Evolutionary conservation across 2,888 invertebrate species (phyloP).

Genomic region (Morpho deidamia): DNA sequence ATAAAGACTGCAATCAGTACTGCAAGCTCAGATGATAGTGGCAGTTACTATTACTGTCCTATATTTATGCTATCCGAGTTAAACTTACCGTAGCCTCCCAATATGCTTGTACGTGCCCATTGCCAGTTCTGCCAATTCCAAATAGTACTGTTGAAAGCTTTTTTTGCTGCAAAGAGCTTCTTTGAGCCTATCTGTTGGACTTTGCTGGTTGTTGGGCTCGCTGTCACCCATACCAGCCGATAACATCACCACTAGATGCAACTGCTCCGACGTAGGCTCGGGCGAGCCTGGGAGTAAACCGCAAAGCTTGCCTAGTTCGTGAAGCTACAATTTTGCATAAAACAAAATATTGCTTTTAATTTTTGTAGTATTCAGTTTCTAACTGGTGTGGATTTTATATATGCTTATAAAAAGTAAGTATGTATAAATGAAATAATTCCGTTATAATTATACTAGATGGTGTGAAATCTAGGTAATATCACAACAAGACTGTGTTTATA

Average conservation of each 20-base stretch:
- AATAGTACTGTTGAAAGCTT: conserved; percentile 92
- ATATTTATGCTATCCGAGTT: too few species aligned
- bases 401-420: too few species aligned
- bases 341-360: neutral
- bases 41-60: too few species aligned
- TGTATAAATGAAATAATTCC: too few species aligned
- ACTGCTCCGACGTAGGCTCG: conserved; percentile 89
- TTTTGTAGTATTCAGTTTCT: too few species aligned
- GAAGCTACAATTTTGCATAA: conserved; percentile 72
- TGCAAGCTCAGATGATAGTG: too few species aligned
- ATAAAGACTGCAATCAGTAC: too few species aligned
- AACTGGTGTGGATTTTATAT: too few species aligned
- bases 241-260: conserved; percentile 93
- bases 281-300: conserved; percentile 91
- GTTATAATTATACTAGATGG: too few species aligned
- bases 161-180: conserved; percentile 94
- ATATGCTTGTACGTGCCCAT: conserved; percentile 98
- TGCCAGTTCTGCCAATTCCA: conserved; percentile 95
- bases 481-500: too few species aligned
- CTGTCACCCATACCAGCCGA: conserved; percentile 94
- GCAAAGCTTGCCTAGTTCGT: conserved; percentile 91
- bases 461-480: too few species aligned
- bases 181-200: conserved; percentile 90
- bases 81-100: conserved; percentile 78
- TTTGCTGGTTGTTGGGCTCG: conserved; percentile 66